phyloP scores from a whole-genome alignment of 2,797 vertebrate species.

The Betta splendens region DNA sequence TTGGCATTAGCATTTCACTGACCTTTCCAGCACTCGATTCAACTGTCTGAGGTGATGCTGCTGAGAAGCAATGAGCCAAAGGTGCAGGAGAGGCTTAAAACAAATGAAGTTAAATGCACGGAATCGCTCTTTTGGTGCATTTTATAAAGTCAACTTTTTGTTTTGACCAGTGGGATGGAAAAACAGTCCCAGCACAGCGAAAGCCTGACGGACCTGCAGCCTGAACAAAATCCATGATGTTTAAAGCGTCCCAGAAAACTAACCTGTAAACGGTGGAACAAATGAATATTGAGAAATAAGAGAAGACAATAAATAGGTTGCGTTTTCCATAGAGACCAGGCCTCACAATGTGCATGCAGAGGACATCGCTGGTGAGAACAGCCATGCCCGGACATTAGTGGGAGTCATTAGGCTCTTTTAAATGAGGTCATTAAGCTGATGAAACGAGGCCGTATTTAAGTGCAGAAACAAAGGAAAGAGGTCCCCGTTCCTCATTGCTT shows the following conservation, averaged over 20 bases:
- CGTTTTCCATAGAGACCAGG: conserved; percentile 59
- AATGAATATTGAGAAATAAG: conserved; percentile 47
- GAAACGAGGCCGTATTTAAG: conserved; percentile 80
- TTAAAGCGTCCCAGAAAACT: conserved; percentile 21
- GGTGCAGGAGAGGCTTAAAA: conserved; percentile 29
- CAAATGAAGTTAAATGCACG: conserved; percentile 27
- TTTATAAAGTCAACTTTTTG: conserved; percentile 12
- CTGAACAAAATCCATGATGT: conserved; percentile 1
- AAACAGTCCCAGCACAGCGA: background rate
- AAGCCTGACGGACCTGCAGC: background rate
- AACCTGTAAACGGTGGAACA: conserved; percentile 29
- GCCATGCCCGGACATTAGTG: conserved; percentile 76
- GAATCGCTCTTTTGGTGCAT: conserved; percentile 11
- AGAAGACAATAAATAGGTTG: conserved; percentile 67
- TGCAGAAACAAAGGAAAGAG: conserved; percentile 61
- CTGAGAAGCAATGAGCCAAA: conserved; percentile 21
- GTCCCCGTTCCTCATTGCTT: conserved; percentile 57
- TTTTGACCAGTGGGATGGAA: background rate
- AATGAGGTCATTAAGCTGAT: conserved; percentile 81
- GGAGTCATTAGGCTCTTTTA: conserved; percentile 83
- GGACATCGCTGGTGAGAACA: conserved; percentile 69
- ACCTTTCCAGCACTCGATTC: conserved; percentile 60
- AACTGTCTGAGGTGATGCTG: conserved; percentile 40
- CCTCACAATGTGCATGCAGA: conserved; percentile 66
- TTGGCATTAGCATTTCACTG: conserved; percentile 57